Evolutionary conservation across 2,113 vertebrate species (phyloP).

Genomic region (Melozone crissalis): DNA sequence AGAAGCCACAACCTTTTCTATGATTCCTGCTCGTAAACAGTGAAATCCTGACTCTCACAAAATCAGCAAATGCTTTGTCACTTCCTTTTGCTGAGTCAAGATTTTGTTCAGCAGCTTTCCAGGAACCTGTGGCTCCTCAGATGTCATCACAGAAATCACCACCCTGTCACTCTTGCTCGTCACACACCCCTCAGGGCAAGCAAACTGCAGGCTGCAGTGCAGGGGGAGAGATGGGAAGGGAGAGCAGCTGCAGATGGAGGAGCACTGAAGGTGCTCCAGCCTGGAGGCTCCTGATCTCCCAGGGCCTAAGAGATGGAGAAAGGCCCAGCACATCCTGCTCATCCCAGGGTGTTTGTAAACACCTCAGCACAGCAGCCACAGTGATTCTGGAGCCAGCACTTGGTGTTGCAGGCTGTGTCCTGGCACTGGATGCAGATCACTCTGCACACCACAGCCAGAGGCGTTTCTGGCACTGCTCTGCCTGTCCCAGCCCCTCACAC

Average conservation of each 20-base stretch:
- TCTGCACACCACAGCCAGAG: background rate
- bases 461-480: background rate
- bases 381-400: background rate
- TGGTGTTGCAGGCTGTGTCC: background rate
- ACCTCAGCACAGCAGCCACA: background rate
- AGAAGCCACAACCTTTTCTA: background rate
- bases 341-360: background rate
- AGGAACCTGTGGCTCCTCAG: background rate
- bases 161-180: background rate
- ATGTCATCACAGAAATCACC: background rate
- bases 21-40: background rate
- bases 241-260: background rate
- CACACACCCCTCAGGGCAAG: background rate
- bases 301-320: background rate
- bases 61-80: background rate
- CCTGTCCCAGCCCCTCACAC: background rate
- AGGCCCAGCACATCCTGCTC: background rate
- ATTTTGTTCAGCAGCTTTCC: background rate
- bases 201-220: background rate
- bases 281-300: background rate
- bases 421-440: background rate
- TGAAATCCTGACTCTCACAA: background rate
- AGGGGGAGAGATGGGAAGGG: background rate
- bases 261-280: background rate
- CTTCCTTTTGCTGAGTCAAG: background rate